Percentiles rank a stretch among this genome's conserved stretches.
Conservation (phyloP, 1,140 invertebrate species). For the Diorhabda sublineata region DNA sequence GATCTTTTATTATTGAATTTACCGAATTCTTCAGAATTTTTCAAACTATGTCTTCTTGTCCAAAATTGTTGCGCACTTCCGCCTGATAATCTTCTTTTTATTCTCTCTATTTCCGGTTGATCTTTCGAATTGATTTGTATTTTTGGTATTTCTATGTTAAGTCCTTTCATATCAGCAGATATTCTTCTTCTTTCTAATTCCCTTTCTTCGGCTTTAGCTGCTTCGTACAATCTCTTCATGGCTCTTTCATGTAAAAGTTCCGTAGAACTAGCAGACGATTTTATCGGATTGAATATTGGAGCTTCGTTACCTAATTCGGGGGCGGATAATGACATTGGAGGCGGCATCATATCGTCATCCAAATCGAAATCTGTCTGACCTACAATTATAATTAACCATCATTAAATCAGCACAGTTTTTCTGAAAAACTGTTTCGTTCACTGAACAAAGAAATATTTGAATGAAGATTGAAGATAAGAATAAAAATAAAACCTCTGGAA, state of each 20-base stretch:
- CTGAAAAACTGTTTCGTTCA: no score
- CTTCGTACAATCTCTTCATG: conserved; percentile 74
- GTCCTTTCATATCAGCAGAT: conserved; percentile 19
- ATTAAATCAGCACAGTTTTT: no score
- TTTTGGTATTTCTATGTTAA: conserved; percentile 41
- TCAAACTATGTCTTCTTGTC: conserved; percentile 41
- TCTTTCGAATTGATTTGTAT: conserved; percentile 41
- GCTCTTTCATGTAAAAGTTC: conserved; percentile 74
- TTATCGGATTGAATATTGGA: conserved; percentile 53
- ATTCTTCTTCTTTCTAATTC: conserved; percentile 46
- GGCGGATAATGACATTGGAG: conserved; percentile 73
- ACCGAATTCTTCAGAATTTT: conserved; percentile 27
- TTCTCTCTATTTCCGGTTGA: conserved; percentile 33
- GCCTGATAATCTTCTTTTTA: conserved; percentile 38
- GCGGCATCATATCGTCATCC: conserved; percentile 48
- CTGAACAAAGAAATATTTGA: no score
- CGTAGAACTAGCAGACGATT: conserved; percentile 73
- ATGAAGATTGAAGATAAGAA: no score
- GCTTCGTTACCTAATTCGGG: conserved; percentile 63
- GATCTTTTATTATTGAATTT: conserved; percentile 30
- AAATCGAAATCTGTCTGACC: conserved; percentile 31
- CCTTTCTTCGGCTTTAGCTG: conserved; percentile 66
- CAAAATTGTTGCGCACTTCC: conserved; percentile 32
- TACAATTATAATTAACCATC: conserved; percentile 16
- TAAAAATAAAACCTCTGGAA: no score